Evolutionary conservation across 2,888 invertebrate species (phyloP).

Genomic region (Parnassius apollo): DNA sequence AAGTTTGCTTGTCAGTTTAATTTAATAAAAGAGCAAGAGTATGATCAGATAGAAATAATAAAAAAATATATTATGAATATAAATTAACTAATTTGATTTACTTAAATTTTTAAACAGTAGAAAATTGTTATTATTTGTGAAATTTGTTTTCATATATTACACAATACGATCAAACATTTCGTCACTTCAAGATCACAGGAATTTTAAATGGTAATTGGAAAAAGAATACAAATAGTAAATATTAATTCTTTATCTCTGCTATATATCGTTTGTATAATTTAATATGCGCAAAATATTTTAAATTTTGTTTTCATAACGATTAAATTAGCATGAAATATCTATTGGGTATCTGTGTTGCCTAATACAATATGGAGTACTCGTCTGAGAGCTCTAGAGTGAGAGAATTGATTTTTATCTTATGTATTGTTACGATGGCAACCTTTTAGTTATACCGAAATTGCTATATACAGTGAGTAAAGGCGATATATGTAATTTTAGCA

Average conservation of each 20-base stretch:
- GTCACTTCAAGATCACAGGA: conserved; percentile 3
- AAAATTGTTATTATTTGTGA: no score
- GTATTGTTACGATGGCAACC: conserved; percentile 17
- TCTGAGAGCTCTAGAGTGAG: conserved; percentile 17
- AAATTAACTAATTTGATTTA: neutral
- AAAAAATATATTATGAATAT: neutral
- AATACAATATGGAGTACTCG: conserved; percentile 14
- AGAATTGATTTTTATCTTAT: conserved; percentile 25
- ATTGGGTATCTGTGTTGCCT: conserved; percentile 19
- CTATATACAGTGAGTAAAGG: conserved; percentile 5
- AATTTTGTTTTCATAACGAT: conserved; percentile 23
- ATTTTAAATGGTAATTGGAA: conserved; percentile 16
- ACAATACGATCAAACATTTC: neutral
- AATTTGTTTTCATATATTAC: conserved; percentile 1
- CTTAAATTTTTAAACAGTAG: no score
- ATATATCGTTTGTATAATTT: conserved; percentile 19
- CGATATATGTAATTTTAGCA: conserved; percentile 11
- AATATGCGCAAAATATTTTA: conserved; percentile 18
- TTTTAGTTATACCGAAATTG: conserved; percentile 15
- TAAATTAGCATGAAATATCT: conserved; percentile 25
- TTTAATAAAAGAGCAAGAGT: no score
- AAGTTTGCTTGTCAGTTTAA: no score
- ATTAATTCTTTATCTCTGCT: conserved; percentile 23
- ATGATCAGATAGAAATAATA: neutral
- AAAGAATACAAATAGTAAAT: neutral